phyloP scores from a whole-genome alignment of 2,113 vertebrate species.

The Passerina amoena region DNA sequence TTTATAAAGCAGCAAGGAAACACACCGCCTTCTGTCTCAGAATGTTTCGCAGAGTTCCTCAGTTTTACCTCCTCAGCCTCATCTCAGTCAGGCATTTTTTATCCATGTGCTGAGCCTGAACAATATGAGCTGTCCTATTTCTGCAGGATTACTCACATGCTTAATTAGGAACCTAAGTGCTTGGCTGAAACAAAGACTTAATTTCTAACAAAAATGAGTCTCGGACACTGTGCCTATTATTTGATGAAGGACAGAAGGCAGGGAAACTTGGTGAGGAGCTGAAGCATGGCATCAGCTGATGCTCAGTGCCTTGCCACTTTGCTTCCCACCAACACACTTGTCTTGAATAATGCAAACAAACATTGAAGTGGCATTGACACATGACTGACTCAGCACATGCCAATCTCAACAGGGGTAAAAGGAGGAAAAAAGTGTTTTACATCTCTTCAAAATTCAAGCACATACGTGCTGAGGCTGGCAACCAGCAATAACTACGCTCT shows the following conservation, averaged over 20 bases:
- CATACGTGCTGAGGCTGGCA: background rate
- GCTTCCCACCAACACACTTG: background rate
- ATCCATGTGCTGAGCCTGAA: background rate
- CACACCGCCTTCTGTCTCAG: background rate
- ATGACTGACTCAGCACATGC: background rate
- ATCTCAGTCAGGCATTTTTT: constrained; percentile 15
- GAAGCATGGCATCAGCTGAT: constrained; percentile 35
- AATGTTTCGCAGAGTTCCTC: background rate
- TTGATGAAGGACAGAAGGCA: background rate
- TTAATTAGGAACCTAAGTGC: constrained; percentile 50
- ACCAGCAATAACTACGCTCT: background rate
- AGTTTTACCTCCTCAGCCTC: background rate
- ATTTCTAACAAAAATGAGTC: constrained; percentile 17
- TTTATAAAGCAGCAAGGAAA: constrained; percentile 4
- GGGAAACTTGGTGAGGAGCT: background rate
- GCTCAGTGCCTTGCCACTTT: background rate
- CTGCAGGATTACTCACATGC: constrained; percentile 18
- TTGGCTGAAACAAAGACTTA: constrained; percentile 20
- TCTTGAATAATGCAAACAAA: constrained; percentile 4
- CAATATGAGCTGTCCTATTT: constrained; percentile 31
- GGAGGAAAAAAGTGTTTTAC: background rate
- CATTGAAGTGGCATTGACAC: background rate
- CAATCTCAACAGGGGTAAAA: background rate
- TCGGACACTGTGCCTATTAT: constrained; percentile 12
- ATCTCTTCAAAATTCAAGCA: background rate